Percentiles rank a stretch among this genome's conserved stretches.
Conservation (phyloP, 64 coral and sea anemone genomes). For the Montipora efflorescens region DNA sequence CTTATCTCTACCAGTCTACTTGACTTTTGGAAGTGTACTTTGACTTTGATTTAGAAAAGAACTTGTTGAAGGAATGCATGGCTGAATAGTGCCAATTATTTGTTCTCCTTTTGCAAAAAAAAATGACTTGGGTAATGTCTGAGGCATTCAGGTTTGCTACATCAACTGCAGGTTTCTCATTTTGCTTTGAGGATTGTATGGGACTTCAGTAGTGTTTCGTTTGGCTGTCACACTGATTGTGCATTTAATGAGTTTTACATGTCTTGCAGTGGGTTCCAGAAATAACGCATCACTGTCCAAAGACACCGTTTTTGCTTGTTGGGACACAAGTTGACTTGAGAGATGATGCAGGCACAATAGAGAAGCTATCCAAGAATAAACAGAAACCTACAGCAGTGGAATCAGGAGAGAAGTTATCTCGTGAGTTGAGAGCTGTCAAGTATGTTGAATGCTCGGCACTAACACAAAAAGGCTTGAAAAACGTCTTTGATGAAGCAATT, state of each 20-base stretch:
- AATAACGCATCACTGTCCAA: conserved; percentile 99
- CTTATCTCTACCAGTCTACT: no score
- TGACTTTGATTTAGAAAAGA: no score
- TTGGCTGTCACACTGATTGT: neutral
- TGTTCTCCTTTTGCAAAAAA: no score
- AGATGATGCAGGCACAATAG: conserved; percentile 94
- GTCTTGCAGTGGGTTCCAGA: conserved; percentile 96
- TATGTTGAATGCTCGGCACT: conserved; percentile 97
- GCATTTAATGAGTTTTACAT: no score
- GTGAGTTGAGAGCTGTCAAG: conserved; percentile 94
- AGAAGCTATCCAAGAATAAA: conserved; percentile 97
- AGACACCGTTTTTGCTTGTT: conserved; percentile 97
- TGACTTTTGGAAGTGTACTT: no score
- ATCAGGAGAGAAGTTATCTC: conserved; percentile 83
- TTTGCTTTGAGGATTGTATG: no score
- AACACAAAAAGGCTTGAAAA: conserved; percentile 98
- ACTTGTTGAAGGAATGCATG: no score
- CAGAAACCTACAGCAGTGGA: conserved; percentile 94
- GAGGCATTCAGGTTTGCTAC: no score
- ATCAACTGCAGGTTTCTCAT: no score
- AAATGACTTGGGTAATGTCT: no score
- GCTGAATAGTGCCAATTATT: no score
- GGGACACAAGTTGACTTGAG: conserved; percentile 98
- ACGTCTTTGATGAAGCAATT: conserved; percentile 99
- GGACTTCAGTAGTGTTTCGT: neutral